These are phyloP conservation scores for Leptatherina wallacei DNA, from an alignment of 2,797 vertebrate genomes.

Conservation along the genomic window DNA sequence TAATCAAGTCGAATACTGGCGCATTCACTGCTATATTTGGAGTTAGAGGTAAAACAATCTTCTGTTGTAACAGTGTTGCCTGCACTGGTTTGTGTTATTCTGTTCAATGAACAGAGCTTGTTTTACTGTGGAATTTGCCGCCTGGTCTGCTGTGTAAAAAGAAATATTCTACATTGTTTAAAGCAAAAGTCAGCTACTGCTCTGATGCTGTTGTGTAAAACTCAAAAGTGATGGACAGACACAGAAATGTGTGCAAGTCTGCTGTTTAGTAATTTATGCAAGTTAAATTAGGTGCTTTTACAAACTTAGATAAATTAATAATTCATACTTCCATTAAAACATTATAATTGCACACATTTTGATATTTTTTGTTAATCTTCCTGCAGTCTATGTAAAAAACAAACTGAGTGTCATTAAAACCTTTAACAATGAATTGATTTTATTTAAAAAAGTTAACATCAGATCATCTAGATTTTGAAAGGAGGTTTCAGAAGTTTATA, in stretches of 20 bases:
- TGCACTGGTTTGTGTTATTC: neutral
- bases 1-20: conserved; percentile 47
- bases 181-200: conserved; percentile 38
- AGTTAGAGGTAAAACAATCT: neutral
- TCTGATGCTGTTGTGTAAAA: conserved; percentile 44
- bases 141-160: neutral
- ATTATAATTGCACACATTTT: neutral
- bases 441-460: too few species aligned
- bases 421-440: neutral
- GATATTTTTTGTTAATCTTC: neutral
- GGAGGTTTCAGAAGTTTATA: neutral
- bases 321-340: neutral
- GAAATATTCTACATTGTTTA: conserved; percentile 4
- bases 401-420: neutral
- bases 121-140: neutral
- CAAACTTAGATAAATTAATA: neutral
- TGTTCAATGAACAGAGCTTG: neutral
- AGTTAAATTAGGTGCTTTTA: neutral
- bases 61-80: neutral
- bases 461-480: neutral
- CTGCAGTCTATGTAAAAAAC: neutral
- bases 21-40: conserved; percentile 32
- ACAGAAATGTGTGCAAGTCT: conserved; percentile 7
- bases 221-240: conserved; percentile 31
- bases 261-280: neutral